Base-by-base conservation (phyloP, 1,140 invertebrate species). In the Penaeus indicus region DNA sequence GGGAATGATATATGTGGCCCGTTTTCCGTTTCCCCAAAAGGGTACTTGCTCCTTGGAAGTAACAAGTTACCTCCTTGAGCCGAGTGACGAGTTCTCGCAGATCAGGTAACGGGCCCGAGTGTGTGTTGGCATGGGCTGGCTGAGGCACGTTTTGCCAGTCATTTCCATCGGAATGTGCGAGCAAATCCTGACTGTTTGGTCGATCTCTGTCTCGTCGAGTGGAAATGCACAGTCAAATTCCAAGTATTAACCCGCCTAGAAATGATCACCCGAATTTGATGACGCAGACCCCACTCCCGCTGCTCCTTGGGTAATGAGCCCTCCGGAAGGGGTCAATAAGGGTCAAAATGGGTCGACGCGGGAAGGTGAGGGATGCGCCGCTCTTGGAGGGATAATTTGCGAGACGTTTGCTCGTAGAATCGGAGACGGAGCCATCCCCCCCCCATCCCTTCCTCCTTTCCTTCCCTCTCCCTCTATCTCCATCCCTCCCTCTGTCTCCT, bases 171-270 rank as follows among this genome's bases (percentile, higher is more conserved):
- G 67, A 72, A 72, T 72, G 67, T 72, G 67, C 32, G 67, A 72
- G 67, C 67, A n/a, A 72, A 72, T 72, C 67, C 67, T 72, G 67
- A 72, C 67, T 72, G 67, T 72, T 72, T 25, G 13, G 67, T n/a
- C 67, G 67, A 32, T n/a, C 32, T n/a, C 67, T 32, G 32, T 32
- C 67, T 72, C 67, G 67, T 72, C 67, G 67, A 72, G 67, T 72
- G 67, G 67, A n/a, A 72, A 72, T 72, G 32, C 67, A 72, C 67
- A 72, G 67, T 72, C 67, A 72, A 72, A 72, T 72, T 72, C 67
- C 67, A 32, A 72, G 67, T 72, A 72, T 72, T 72, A 72, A 72
- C 22, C 32, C 32, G 67, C 67, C 67, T 72, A 72, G 67, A 72
- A 72, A 72, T 72, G 67, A 72, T 72, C 67, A 25, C 32, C 67